A percentile compares a stretch with the other conserved stretches of the same genome.
Conservation (phyloP, 2,797 vertebrate genomes). For the Molossus molossus region DNA sequence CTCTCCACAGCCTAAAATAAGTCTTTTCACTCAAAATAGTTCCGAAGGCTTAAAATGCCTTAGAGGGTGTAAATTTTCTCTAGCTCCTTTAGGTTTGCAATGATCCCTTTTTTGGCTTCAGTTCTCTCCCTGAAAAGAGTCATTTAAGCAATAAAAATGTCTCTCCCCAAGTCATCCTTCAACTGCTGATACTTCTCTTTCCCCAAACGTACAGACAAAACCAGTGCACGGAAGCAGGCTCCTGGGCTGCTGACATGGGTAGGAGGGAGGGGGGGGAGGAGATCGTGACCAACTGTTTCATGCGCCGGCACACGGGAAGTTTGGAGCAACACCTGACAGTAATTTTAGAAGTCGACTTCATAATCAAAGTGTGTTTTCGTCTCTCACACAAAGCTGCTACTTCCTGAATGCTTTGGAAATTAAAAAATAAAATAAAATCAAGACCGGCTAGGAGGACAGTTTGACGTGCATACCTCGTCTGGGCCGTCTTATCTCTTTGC, state of each 20-base stretch:
- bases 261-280: background rate
- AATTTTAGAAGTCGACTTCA: constrained; percentile 53
- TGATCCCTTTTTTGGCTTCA: constrained; percentile 80
- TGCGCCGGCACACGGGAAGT: background rate
- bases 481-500: constrained; percentile 72
- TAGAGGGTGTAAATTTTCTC: constrained; percentile 80
- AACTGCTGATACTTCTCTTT: constrained; percentile 73
- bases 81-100: constrained; percentile 71
- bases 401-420: constrained; percentile 52
- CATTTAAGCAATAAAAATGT: constrained; percentile 84
- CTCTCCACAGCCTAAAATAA: constrained; percentile 72
- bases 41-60: constrained; percentile 78
- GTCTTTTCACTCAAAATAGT: constrained; percentile 79
- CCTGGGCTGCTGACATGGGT: background rate
- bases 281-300: background rate
- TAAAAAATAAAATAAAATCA: constrained; percentile 68
- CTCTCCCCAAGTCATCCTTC: constrained; percentile 76
- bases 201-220: constrained; percentile 78
- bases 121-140: constrained; percentile 82
- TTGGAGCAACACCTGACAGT: background rate
- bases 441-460: constrained; percentile 5
- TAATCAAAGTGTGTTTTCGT: constrained; percentile 33
- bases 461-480: constrained; percentile 38
- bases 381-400: background rate
- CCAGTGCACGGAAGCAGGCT: constrained; percentile 67